Conservation (phyloP, 2,797 vertebrate genomes). For the Poecilia gillii region DNA sequence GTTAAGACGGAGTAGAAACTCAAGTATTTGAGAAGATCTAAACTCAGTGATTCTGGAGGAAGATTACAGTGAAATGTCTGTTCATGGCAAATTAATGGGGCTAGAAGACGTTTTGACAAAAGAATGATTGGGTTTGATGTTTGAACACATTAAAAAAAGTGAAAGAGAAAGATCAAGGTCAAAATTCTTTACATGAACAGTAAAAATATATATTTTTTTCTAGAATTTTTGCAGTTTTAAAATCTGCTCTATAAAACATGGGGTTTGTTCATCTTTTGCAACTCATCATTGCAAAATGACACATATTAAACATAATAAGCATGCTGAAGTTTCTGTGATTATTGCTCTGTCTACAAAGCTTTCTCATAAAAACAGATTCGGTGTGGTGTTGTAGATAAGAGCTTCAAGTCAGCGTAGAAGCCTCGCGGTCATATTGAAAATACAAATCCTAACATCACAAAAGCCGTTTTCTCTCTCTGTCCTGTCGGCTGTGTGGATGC, state of each 20-base stretch:
- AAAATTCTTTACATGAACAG: background rate
- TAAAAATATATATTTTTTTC: background rate
- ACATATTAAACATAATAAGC: background rate
- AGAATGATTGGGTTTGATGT: background rate
- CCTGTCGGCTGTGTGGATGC: background rate
- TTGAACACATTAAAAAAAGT: background rate
- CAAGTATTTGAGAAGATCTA: background rate
- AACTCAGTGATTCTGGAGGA: background rate
- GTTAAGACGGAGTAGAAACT: background rate
- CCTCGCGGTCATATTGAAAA: background rate
- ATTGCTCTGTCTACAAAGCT: background rate
- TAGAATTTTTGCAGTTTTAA: background rate
- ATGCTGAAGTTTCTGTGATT: background rate
- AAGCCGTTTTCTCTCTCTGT: background rate
- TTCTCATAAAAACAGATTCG: background rate
- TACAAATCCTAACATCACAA: background rate
- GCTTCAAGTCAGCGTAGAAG: background rate
- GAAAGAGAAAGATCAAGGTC: background rate
- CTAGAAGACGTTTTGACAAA: background rate
- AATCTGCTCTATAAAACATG: background rate
- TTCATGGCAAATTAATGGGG: background rate
- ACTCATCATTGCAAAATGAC: background rate
- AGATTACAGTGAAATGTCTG: background rate
- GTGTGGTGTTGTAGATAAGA: background rate
- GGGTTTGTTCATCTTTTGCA: background rate